Evolutionary conservation across 2,113 vertebrate species (phyloP), one percentile per base, ranked within the genome.

Genomic region (Gymnocephalus cernua): DNA sequence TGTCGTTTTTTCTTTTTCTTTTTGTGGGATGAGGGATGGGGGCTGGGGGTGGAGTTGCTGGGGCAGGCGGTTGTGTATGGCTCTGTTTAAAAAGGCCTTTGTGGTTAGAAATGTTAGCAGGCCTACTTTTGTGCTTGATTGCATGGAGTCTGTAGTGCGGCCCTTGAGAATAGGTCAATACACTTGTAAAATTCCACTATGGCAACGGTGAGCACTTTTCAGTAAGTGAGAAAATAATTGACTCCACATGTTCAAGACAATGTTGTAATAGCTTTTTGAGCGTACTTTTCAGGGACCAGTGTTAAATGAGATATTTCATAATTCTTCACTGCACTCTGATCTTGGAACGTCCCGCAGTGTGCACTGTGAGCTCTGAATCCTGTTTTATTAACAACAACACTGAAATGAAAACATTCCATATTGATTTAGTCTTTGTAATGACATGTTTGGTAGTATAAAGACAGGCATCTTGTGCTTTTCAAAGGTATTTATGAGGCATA

Each of bases 201-300:
- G 88, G 87, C 83, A 68, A 77, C 74, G 76, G 84, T 83, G 83
- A 87, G 88, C 86, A 91, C 84, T 93, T 90, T 89, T 92, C 80
- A 86, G 81, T 86, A 84, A 91, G 89, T 80, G 83, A 92, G 89
- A 86, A 92, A 93, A 92, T 93, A 92, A 94, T 93, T 89, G 87
- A 91, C 92, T 91, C 79, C 83, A 85, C 86, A 79, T 92, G 90
- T 84, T 82, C 62, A 71, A 83, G 85, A 87, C 89, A 82, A 79
- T 90, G 79, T 82, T 84, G 63, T 88, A 88, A 90, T 87, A 78
- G 85, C 82, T 86, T 89, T 83, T 90, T 72, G 75, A 90, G 65
- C 69, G 44, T 82, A 64, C 41, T n/a, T 82, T 75, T 79, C 57
- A 84, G 69, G 66, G 58, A 76, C 64, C 23, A 7, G 44, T 47